A percentile compares a stretch with the other conserved stretches of the same genome.
Conservation (phyloP, 2,888 invertebrate genomes). For the Aporophyla nigra region DNA sequence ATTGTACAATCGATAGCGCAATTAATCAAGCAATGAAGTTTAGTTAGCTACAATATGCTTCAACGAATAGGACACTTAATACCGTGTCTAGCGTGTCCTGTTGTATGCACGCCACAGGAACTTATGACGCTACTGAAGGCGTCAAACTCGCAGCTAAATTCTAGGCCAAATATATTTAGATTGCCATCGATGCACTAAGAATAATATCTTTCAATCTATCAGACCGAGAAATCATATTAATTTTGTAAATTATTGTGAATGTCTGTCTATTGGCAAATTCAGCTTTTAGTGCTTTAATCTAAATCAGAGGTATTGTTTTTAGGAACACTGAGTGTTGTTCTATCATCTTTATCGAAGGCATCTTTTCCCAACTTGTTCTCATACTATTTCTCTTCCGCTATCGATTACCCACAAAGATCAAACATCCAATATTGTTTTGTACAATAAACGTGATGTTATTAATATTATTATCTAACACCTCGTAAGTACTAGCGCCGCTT, state of each 20-base stretch:
- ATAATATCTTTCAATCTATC: background rate
- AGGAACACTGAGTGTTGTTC: background rate
- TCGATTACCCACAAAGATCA: background rate
- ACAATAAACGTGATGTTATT: constrained; percentile 21
- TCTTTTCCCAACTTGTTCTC: background rate
- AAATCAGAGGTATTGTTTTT: background rate
- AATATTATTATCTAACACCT: constrained; percentile 34
- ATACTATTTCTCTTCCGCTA: background rate
- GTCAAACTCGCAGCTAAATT: background rate
- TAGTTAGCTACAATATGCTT: background rate
- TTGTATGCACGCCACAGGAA: too few species aligned
- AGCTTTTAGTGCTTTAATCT: too few species aligned
- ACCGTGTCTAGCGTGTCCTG: background rate
- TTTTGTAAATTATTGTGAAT: background rate
- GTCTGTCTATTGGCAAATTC: background rate
- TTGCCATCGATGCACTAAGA: background rate
- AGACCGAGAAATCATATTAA: background rate
- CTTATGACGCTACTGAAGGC: too few species aligned
- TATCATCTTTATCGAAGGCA: background rate
- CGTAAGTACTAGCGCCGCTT: background rate
- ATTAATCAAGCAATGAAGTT: constrained; percentile 6
- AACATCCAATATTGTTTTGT: background rate
- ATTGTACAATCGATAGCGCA: background rate
- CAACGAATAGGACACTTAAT: background rate
- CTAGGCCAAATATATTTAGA: background rate